A percentile compares a stretch with the other conserved stretches of the same genome.
Conservation (phyloP, 53 echinoderm and acorn worm species). For the Stichopus horrens region DNA sequence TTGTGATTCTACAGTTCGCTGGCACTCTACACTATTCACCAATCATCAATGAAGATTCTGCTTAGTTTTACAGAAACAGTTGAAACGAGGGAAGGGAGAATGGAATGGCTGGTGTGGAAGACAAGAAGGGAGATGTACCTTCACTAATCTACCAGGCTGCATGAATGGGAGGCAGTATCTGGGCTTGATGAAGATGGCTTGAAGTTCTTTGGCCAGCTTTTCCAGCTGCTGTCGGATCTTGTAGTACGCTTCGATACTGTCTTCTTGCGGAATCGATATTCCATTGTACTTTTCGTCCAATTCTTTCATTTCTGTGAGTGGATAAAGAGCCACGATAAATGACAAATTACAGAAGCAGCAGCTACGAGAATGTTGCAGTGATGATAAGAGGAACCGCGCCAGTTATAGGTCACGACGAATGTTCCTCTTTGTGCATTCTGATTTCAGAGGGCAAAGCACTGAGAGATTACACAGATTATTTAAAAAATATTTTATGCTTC, state of each 20-base stretch:
- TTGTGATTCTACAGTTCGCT: no score
- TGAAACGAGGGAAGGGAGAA: neutral
- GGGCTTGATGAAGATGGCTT: constrained; percentile 78
- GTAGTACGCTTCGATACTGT: constrained; percentile 89
- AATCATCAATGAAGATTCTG: no score
- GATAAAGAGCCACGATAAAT: neutral
- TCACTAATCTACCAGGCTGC: constrained; percentile 94
- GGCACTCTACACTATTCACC: no score
- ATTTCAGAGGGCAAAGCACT: no score
- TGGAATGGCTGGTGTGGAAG: neutral
- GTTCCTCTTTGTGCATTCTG: no score
- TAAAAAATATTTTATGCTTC: no score
- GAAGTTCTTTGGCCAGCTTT: constrained; percentile 77
- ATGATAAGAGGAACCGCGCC: no score
- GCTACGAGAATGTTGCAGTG: no score
- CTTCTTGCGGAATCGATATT: constrained; percentile 82
- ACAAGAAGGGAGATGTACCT: constrained; percentile 49
- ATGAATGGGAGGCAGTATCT: constrained; percentile 91
- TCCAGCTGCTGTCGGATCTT: constrained; percentile 86
- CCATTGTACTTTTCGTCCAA: constrained; percentile 89
- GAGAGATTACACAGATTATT: no score
- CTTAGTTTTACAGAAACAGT: no score
- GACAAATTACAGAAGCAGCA: no score
- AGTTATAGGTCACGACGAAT: no score
- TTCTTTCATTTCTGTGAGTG: constrained; percentile 71